Percentiles rank a stretch among this genome's conserved stretches.
phyloP scores from a whole-genome alignment of 2,888 invertebrate species.

The Gnatocerus cornutus region DNA sequence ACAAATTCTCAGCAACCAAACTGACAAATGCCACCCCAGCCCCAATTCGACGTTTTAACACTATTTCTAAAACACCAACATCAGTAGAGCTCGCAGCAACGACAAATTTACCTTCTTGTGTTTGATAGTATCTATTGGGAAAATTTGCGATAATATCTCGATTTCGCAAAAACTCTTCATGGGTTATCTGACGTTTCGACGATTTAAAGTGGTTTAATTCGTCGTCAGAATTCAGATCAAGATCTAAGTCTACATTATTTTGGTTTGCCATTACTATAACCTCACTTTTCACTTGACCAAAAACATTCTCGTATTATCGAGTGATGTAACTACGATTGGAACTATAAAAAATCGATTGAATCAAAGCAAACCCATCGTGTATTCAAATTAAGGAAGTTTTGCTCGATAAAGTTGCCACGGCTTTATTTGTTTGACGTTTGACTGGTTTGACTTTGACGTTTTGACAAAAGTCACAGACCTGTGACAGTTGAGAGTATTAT shows the following conservation, averaged over 20 bases:
- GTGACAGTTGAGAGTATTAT: no score
- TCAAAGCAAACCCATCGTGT: neutral
- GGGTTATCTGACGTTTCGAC: slow-evolving; percentile 22
- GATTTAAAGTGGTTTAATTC: slow-evolving; percentile 25
- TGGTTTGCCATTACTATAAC: slow-evolving; percentile 43
- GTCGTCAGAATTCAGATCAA: slow-evolving; percentile 34
- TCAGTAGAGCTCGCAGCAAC: neutral
- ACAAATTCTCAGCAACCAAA: slow-evolving; percentile 89
- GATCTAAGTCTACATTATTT: slow-evolving; percentile 35
- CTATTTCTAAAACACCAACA: slow-evolving; percentile 70
- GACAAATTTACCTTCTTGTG: slow-evolving; percentile 38
- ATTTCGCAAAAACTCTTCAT: slow-evolving; percentile 35
- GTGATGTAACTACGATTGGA: neutral
- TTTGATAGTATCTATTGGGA: slow-evolving; percentile 34
- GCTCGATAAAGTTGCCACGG: neutral
- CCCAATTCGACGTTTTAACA: slow-evolving; percentile 81
- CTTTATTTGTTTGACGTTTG: slow-evolving; percentile 12
- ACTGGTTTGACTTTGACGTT: neutral
- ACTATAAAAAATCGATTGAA: neutral
- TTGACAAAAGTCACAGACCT: neutral
- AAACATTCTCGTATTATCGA: neutral
- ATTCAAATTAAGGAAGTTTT: neutral
- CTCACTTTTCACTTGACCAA: slow-evolving; percentile 27
- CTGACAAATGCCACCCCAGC: slow-evolving; percentile 88
- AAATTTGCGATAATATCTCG: slow-evolving; percentile 30